Percentiles rank a stretch among this genome's conserved stretches.
These are phyloP conservation scores for Percopsis transmontana DNA, from an alignment of 2,113 vertebrate genomes.

Conservation along the genomic window DNA sequence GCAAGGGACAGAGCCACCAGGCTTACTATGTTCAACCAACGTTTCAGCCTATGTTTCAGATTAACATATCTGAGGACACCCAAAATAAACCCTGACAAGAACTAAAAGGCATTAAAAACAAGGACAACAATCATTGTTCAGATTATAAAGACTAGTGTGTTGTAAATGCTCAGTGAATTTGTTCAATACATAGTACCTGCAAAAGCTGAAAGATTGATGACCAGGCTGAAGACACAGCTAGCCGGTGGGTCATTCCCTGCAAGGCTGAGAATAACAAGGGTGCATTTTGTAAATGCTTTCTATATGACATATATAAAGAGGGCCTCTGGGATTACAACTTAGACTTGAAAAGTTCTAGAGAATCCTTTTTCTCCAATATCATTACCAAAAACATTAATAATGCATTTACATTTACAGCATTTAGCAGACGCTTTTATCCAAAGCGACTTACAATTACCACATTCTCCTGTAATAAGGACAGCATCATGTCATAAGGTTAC, in stretches of 20 bases:
- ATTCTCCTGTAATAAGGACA: neutral
- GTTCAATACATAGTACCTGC: conserved; percentile 74
- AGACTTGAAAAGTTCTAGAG: too few species aligned
- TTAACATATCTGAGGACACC: conserved; percentile 89
- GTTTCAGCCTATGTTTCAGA: conserved; percentile 83
- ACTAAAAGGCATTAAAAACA: conserved; percentile 31
- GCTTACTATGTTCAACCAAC: conserved; percentile 84
- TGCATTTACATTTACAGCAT: too few species aligned
- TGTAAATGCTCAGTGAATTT: neutral
- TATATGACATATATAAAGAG: too few species aligned
- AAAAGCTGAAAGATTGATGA: conserved; percentile 92
- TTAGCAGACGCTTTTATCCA: too few species aligned
- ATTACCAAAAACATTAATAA: too few species aligned
- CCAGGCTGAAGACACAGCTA: conserved; percentile 92
- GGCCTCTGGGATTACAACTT: neutral
- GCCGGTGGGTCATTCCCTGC: conserved; percentile 88
- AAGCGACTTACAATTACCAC: neutral
- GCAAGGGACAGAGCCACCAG: conserved; percentile 78
- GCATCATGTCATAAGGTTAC: too few species aligned
- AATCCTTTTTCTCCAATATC: too few species aligned
- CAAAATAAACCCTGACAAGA: conserved; percentile 84
- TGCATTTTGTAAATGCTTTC: neutral
- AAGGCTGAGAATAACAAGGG: conserved; percentile 77
- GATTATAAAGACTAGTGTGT: neutral
- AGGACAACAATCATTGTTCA: neutral